Evolutionary conservation across 1,140 invertebrate genomes (phyloP), one percentile per base, ranked within the genome.

Genomic region (Eumaeus atala): DNA sequence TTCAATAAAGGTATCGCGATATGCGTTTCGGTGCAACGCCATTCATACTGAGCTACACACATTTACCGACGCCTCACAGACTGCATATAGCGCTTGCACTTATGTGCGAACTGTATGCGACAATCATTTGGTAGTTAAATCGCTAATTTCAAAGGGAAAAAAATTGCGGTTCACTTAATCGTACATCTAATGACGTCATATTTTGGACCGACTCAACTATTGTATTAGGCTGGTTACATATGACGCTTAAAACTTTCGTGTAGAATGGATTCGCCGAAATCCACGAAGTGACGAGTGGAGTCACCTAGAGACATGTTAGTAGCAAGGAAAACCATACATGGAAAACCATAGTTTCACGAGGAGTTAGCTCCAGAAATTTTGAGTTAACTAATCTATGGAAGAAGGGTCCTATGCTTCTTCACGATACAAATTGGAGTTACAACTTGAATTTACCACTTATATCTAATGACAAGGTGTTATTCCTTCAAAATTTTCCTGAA

Each of bases 251-350:
- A 59, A 50, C 61, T 0, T 69, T 64, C 51, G 69, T 72, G 11
- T 56, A 60, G n/a, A 64, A 66, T 54, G 50, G 69, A 34, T 44
- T 59, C 0, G n/a, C 48, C 4, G 61, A 72, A 37, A 72, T 70
- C 17, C 51, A 59, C 10, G 59, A 65, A 11, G 7, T 64, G 1
- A 60, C 68, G 0, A 51, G 58, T 50, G 37, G 14, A 37, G 9
- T 17, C 38, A 9, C 36, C 3, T 74, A 65, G 70, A 48, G 44
- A 12, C 61, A 74, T 51, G 62, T 74, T 8, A 34, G 42, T 8
- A 40, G 60, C 5, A 56, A 51, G 12, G 44, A 67, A 4, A 73
- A 75, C 38, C 64, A 67, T 8, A 68, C 70, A 9, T 74, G 75
- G n/a, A n/a, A n/a, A n/a, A n/a, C n/a, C 56, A 11, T 65, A 17